These are phyloP conservation scores for Eurypyga helias DNA, from an alignment of 2,113 vertebrate genomes.

Conservation along the genomic window DNA sequence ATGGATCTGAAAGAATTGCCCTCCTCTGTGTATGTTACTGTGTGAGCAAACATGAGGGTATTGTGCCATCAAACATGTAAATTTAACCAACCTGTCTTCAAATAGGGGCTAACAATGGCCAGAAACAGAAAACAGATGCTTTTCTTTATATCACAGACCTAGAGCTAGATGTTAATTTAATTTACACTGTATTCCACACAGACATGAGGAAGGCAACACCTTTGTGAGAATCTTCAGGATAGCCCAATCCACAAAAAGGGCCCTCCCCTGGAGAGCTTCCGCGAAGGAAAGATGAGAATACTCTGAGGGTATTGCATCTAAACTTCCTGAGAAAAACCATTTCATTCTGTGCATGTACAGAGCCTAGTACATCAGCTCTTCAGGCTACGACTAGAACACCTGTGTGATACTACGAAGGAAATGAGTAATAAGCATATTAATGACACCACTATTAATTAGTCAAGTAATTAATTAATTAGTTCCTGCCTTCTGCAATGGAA, in stretches of 20 bases:
- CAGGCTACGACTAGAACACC: not conserved
- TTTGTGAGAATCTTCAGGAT: not conserved
- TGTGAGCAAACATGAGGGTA: not conserved
- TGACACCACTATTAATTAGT: not conserved
- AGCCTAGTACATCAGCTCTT: not conserved
- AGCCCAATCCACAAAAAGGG: not conserved
- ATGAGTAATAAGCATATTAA: conserved; percentile 33
- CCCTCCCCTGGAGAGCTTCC: not conserved
- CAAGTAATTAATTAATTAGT: conserved; percentile 23
- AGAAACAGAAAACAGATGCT: not conserved
- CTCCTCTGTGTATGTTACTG: accelerated
- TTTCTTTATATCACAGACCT: not conserved
- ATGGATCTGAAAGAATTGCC: not conserved
- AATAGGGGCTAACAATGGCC: not conserved
- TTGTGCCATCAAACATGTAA: not conserved
- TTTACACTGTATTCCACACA: not conserved
- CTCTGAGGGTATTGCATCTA: not conserved
- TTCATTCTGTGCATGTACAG: not conserved
- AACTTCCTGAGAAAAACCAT: not conserved
- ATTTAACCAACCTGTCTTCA: not conserved
- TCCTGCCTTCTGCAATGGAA: not conserved
- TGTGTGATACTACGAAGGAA: not conserved
- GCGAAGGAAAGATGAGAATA: not conserved
- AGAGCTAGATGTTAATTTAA: not conserved
- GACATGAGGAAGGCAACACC: not conserved